Conservation (phyloP, 2,797 vertebrate genomes). For the Myotis daubentonii region DNA sequence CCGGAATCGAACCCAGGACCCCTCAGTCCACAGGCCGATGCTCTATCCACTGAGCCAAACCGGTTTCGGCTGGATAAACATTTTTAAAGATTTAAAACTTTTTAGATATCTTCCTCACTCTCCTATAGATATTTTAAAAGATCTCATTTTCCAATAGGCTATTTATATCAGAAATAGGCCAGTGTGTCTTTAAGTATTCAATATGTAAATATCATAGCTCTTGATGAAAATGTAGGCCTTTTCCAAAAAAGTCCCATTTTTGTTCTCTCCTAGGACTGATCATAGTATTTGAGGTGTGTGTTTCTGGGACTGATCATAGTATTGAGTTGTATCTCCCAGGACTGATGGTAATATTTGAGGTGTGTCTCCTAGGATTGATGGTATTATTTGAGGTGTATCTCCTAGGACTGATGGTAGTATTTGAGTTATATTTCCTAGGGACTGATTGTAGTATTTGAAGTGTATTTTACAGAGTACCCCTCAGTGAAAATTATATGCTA, state of each 20-base stretch:
- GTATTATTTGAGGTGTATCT: conserved; percentile 44
- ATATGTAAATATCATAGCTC: neutral
- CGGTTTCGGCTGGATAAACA: too few relatives aligned
- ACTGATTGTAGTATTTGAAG: conserved; percentile 55
- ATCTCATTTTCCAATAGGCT: neutral
- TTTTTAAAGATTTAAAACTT: neutral
- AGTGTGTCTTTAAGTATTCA: conserved; percentile 25
- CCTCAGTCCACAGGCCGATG: too few relatives aligned
- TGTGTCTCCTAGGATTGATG: neutral
- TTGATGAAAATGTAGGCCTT: neutral
- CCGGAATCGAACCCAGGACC: too few relatives aligned
- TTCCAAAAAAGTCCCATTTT: neutral
- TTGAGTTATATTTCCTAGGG: neutral
- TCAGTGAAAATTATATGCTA: conserved; percentile 54
- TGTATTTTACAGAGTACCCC: conserved; percentile 37
- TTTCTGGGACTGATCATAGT: too few relatives aligned
- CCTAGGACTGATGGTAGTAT: conserved; percentile 17
- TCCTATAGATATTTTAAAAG: conserved; percentile 48
- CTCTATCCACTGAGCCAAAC: too few relatives aligned
- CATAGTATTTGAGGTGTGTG: conserved; percentile 41
- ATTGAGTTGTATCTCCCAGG: too few relatives aligned
- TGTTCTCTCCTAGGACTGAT: conserved; percentile 3
- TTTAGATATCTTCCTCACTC: neutral
- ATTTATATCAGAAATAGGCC: conserved; percentile 1
- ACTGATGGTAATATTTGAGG: too few relatives aligned